A percentile compares a stretch with the other conserved stretches of the same genome.
phyloP scores from a whole-genome alignment of 2,797 vertebrate species.

The Lepidocolaptes lacrymiger region DNA sequence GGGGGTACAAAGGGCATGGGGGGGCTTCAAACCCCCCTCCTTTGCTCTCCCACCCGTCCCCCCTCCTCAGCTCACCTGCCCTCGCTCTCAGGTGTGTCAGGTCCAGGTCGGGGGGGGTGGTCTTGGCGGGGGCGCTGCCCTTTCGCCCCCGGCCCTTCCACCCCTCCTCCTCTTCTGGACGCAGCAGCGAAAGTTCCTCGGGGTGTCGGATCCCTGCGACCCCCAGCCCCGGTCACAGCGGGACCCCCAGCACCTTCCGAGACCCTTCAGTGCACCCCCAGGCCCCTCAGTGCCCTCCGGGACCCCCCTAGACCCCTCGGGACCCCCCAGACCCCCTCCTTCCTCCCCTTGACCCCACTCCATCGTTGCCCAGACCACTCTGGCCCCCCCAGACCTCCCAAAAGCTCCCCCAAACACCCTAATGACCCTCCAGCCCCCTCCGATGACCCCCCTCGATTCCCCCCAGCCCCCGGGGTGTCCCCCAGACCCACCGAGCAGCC shows the following conservation, averaged over 20 bases:
- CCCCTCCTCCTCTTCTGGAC: background rate
- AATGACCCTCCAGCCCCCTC: too few species aligned
- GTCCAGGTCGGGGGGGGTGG: background rate
- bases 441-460: too few species aligned
- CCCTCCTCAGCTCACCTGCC: background rate
- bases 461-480: too few species aligned
- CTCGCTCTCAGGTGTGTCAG: background rate
- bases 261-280: background rate
- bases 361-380: background rate
- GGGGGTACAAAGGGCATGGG: background rate
- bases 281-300: background rate
- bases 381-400: background rate
- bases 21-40: too few species aligned
- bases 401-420: too few species aligned
- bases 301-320: background rate
- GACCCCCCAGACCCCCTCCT: background rate
- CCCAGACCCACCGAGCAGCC: background rate
- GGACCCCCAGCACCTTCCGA: background rate
- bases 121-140: background rate
- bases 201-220: background rate
- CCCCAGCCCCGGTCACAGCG: background rate
- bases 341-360: background rate
- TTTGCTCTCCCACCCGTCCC: background rate
- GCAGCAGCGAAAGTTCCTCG: background rate
- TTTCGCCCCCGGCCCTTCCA: background rate